A percentile compares a stretch with the other conserved stretches of the same genome.
These are phyloP conservation scores for Pristis pectinata DNA, from an alignment of 2,797 vertebrate genomes.

Conservation along the genomic window DNA sequence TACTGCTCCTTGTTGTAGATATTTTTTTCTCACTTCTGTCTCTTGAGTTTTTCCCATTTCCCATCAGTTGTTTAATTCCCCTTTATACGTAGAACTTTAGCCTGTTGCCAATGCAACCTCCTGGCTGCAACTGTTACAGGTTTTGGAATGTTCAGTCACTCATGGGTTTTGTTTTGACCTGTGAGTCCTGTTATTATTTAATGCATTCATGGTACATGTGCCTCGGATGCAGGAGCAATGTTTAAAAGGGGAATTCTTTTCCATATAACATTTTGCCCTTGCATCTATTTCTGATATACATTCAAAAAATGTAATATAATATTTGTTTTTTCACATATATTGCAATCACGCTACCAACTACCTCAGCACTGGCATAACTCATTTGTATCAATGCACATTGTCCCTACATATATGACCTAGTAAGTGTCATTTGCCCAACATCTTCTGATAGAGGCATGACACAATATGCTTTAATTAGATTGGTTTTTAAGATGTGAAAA, in stretches of 20 bases:
- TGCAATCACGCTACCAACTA: not conserved
- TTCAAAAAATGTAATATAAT: not conserved
- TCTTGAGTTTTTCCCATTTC: not conserved
- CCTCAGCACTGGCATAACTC: not conserved
- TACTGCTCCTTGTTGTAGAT: not conserved
- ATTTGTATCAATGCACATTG: not conserved
- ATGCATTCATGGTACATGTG: not conserved
- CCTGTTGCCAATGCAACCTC: not conserved
- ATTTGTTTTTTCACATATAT: not conserved
- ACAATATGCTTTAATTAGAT: not conserved
- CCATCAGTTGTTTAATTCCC: slow-evolving; percentile 6
- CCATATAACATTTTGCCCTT: not conserved
- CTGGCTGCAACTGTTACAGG: not conserved
- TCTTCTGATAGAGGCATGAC: not conserved
- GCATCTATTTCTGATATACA: not conserved
- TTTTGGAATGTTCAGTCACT: not conserved
- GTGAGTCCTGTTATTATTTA: not conserved
- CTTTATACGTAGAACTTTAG: not conserved
- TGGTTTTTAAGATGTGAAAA: not conserved
- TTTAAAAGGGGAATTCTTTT: not conserved
- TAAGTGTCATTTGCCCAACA: not conserved
- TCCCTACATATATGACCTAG: not conserved
- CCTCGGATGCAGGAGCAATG: not conserved
- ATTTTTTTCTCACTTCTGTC: slow-evolving; percentile 17
- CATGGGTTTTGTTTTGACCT: not conserved